phyloP scores from a whole-genome alignment of 2,888 invertebrate species.

The Hirtodrosophila histrioides region DNA sequence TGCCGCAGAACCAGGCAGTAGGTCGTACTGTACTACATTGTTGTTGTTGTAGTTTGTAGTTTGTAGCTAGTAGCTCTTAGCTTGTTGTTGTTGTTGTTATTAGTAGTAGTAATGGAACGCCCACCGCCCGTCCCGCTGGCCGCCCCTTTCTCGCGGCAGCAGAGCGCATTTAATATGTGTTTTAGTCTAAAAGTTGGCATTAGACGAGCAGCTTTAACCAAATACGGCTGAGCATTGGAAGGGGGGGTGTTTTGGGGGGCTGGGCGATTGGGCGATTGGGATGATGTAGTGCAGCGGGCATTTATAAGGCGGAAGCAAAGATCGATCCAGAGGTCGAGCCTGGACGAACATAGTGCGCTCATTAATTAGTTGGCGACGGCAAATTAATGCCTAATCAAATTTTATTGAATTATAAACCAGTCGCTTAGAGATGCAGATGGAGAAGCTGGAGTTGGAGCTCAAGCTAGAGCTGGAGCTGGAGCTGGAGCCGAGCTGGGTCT shows the following conservation, averaged over 20 bases:
- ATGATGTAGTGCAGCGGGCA: conserved; percentile 3
- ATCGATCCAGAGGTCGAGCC: conserved; percentile 33
- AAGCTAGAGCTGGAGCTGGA: too few relatives aligned
- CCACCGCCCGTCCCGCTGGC: conserved; percentile 46
- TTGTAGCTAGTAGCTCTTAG: conserved; percentile 5
- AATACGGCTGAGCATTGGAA: conserved; percentile 33
- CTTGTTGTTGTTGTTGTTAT: conserved; percentile 14
- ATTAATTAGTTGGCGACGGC: conserved; percentile 75
- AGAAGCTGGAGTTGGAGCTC: too few relatives aligned
- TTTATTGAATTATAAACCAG: conserved; percentile 80
- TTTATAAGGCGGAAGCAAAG: conserved; percentile 42
- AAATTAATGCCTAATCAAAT: conserved; percentile 79
- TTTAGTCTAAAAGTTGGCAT: conserved; percentile 71
- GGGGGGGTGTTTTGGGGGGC: neutral
- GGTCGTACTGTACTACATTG: conserved; percentile 67
- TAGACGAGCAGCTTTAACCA: conserved; percentile 52
- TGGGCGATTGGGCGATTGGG: conserved; percentile 1
- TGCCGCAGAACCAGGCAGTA: conserved; percentile 71
- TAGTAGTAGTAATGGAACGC: conserved; percentile 34
- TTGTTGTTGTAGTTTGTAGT: conserved; percentile 29
- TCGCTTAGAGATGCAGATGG: conserved; percentile 45
- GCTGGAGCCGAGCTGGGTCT: neutral
- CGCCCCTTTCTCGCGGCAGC: conserved; percentile 60
- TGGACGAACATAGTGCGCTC: conserved; percentile 52
- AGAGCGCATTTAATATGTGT: conserved; percentile 61